Evolutionary conservation across 2,797 vertebrate genomes (phyloP), one percentile per base, ranked within the genome.

Genomic region (Limosa lapponica): DNA sequence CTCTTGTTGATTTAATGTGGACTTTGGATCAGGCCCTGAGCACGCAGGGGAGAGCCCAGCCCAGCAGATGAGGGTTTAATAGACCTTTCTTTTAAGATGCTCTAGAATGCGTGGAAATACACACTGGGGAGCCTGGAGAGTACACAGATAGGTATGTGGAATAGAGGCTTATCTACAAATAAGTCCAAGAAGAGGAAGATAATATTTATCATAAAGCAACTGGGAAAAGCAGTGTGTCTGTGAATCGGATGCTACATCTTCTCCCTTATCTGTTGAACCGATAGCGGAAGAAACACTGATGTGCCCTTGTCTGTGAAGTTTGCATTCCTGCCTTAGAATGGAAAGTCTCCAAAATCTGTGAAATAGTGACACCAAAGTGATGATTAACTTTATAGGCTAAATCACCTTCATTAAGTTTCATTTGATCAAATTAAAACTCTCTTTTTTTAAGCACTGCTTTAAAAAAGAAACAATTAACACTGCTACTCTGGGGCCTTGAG

Each of bases 381-480:
- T 64, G 54, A 77, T 95, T 91, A 90, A 65, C 61, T 92, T 91
- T 72, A 73, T 59, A 79, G 62, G 49, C 55, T 89, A 93, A 92
- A 96, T 91, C 73, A 27, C 87, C 67, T 96, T 94, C 91, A 82
- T 96, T 94, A 96, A 84, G 28, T 87, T 95, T 92, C 44, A 84
- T 90, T 71, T 91, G 82, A 86, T 84, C 66, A 93, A 94, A 94
- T 95, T 61, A 95, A 94, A 95, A 69, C 54, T 81, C 32, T 87
- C 65, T 25, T 79, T 83, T 83, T 84, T 82, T 41, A 49, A 94
- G 34, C 19, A 20, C 48, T 77, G 52, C 61, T 94, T 91, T 70
- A 34, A 82, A 88, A 90, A 80, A 80, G 55, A 80, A 95, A 87
- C 71, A 95, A 91, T 90, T 92, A 95, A 66, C 57, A 43, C 13